These are phyloP conservation scores for Daktulosphaira vitifoliae DNA, from an alignment of 1,140 invertebrate genomes.

Conservation along the genomic window DNA sequence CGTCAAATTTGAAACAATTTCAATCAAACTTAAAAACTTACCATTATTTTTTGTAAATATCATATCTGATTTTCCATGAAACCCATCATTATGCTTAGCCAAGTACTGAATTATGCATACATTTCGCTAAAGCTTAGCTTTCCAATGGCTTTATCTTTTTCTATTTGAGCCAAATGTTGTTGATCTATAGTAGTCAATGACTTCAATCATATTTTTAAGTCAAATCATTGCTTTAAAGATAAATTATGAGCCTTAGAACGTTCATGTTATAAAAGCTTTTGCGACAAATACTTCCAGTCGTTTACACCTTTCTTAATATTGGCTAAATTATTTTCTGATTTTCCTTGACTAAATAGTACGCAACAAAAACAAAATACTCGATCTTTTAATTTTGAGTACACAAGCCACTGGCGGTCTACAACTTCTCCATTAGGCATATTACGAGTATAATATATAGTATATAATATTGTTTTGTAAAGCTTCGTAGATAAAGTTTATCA, in stretches of 20 bases:
- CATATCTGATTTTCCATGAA: background rate
- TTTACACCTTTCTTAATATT: background rate
- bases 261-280: slow-evolving; percentile 7
- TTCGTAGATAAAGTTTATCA: slow-evolving; percentile 5
- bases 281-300: background rate
- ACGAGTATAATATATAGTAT: too few species aligned
- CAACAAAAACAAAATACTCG: too few species aligned
- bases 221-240: background rate
- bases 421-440: background rate
- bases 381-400: slow-evolving; percentile 7
- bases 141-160: background rate
- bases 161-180: too few species aligned
- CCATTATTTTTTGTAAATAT: too few species aligned
- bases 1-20: background rate
- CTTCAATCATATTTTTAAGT: too few species aligned
- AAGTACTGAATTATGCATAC: slow-evolving; percentile 3
- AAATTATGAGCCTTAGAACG: background rate
- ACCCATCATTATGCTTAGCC: slow-evolving; percentile 1
- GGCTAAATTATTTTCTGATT: too few species aligned
- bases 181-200: too few species aligned
- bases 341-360: too few species aligned
- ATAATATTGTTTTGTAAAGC: slow-evolving; percentile 5
- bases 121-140: background rate
- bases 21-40: background rate
- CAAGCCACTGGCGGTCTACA: slow-evolving; percentile 9